Evolutionary conservation across 2,888 invertebrate species (phyloP).

Genomic region (Eurytoma adleriae): DNA sequence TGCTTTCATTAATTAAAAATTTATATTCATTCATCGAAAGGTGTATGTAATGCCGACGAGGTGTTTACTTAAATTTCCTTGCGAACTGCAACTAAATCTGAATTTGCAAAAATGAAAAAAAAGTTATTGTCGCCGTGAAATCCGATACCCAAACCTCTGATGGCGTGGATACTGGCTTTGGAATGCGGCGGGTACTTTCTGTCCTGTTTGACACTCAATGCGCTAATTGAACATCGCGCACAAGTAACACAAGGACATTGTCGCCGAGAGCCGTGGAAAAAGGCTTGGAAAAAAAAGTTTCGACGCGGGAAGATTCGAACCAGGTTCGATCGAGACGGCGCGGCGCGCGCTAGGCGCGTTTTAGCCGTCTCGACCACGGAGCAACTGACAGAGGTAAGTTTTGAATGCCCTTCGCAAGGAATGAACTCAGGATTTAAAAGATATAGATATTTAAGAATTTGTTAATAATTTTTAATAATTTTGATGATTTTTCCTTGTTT

Average conservation of each 20-base stretch:
- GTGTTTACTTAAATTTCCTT: too few species aligned
- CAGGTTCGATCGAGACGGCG: background rate
- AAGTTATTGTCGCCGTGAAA: conserved; percentile 53
- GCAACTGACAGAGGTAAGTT: background rate
- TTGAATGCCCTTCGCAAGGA: background rate
- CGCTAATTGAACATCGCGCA: conserved; percentile 53
- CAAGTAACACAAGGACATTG: conserved; percentile 60
- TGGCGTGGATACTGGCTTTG: conserved; percentile 54
- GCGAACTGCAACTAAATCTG: too few species aligned
- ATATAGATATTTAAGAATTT: too few species aligned
- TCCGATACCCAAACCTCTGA: conserved; percentile 50
- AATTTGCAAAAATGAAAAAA: conserved; percentile 26
- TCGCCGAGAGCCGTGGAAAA: background rate
- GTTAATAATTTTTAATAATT: too few species aligned
- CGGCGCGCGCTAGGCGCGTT: background rate
- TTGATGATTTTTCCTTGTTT: too few species aligned
- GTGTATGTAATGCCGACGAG: too few species aligned
- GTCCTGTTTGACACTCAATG: conserved; percentile 60
- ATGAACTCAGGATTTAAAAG: too few species aligned
- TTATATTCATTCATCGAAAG: too few species aligned
- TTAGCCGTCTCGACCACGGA: conserved; percentile 23
- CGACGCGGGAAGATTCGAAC: conserved; percentile 12
- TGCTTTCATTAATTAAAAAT: too few species aligned
- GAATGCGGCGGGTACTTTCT: conserved; percentile 51
- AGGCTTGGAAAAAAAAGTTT: conserved; percentile 19